Percentiles rank a stretch among this genome's conserved stretches.
phyloP scores from a whole-genome alignment of 1,140 invertebrate genomes.

The Drosophila arawakana region DNA sequence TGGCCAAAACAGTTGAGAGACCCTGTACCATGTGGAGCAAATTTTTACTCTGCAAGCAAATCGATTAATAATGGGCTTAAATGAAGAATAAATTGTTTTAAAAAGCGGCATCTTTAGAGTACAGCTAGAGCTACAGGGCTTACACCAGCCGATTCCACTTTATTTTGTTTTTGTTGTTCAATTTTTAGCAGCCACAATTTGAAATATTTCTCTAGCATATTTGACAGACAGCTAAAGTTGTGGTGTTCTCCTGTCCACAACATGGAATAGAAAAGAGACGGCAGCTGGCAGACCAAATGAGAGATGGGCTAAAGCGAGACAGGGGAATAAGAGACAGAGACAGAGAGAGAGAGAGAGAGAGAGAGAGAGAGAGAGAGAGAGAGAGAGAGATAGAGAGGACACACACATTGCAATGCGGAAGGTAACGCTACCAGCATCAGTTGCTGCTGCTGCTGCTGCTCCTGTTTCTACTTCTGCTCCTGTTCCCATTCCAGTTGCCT shows the following conservation, averaged over 20 bases:
- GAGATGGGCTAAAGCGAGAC: too few species aligned
- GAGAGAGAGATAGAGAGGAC: conserved; percentile 2
- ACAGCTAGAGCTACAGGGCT: too few species aligned
- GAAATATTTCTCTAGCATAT: conserved; percentile 81
- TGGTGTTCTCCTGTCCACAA: conserved; percentile 36
- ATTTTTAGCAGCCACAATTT: conserved; percentile 82
- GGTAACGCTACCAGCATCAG: conserved; percentile 39
- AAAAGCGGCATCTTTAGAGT: too few species aligned
- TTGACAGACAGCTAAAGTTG: conserved; percentile 81
- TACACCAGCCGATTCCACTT: too few species aligned
- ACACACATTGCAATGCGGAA: conserved; percentile 67
- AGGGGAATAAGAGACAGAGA: background rate
- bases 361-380: too few species aligned
- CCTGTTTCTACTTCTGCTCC: conserved; percentile 1
- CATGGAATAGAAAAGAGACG: background rate
- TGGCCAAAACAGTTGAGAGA: background rate
- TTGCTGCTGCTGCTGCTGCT: background rate
- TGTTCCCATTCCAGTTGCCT: background rate
- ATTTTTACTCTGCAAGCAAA: too few species aligned
- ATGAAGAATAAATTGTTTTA: too few species aligned
- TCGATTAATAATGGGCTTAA: too few species aligned
- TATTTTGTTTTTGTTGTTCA: conserved; percentile 48
- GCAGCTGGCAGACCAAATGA: too few species aligned
- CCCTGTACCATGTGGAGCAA: too few species aligned
- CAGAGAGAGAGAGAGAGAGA: too few species aligned